Evolutionary conservation across 2,888 invertebrate genomes (phyloP), one percentile per base, ranked within the genome.

Genomic region (Clepsis dumicolana): DNA sequence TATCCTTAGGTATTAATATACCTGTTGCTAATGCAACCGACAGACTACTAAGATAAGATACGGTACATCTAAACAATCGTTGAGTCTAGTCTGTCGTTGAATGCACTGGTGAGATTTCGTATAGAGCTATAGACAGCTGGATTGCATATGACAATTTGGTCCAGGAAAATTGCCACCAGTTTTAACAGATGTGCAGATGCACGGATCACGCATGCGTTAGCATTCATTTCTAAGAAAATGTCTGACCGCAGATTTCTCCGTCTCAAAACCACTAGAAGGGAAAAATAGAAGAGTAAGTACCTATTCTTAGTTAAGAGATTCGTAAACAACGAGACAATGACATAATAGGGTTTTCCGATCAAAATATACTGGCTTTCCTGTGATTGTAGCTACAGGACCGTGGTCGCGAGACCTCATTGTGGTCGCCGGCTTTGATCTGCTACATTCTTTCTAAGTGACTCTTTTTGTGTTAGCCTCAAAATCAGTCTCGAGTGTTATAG

Each of bases 391-490:
- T 35, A 24, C 38, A 35, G 35, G 21, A 10, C 8, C 32, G 32
- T 18, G 57, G 14, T 21, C 35, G 18, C 4, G 4, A 35, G 57
- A 38, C 57, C 57, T 35, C 38, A 24, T 38, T 57, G 57, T 18
- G 57, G 57, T 57, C 29, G 7, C 14, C 38, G 2, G 4, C 18
- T 18, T 18, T 18, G 50, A 48, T 48, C 12, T 56, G 18, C 32
- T 18, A 35, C 56, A 56, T 56, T 56, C 18, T 29, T 56, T 44
- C 5, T 16, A 18, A 44, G 16, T n/a, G n/a, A n/a, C n/a, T n/a
- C n/a, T n/a, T n/a, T n/a, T n/a, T n/a, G n/a, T n/a, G n/a, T n/a
- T n/a, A n/a, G n/a, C n/a, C n/a, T n/a, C n/a, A n/a, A n/a, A n/a
- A n/a, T n/a, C n/a, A n/a, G n/a, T n/a, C n/a, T n/a, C n/a, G n/a